Percentiles rank a stretch among this genome's conserved stretches.
Evolutionary conservation across 1,140 invertebrate species (phyloP).

Genomic region (Paracyclopina nana): DNA sequence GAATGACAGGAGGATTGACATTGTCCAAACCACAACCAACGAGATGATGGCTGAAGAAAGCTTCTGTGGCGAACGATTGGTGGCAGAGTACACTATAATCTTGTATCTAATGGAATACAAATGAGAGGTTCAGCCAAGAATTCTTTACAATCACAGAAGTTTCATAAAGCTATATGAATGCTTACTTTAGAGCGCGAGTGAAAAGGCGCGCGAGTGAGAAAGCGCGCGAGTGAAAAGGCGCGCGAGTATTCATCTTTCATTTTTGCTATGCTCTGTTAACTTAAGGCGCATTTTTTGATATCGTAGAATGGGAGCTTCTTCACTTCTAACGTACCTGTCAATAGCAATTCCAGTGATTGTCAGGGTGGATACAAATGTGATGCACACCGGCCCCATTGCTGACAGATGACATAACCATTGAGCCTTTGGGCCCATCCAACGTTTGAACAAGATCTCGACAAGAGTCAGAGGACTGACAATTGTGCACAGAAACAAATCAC

Average conservation of each 20-base stretch:
- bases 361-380: not conserved
- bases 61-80: not conserved
- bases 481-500: not conserved
- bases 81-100: not conserved
- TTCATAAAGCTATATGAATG: too few relatives aligned
- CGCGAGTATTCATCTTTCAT: too few relatives aligned
- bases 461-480: not conserved
- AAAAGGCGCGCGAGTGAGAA: too few relatives aligned
- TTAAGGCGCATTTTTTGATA: too few relatives aligned
- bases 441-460: not conserved
- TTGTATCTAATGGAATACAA: too few relatives aligned
- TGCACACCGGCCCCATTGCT: not conserved
- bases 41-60: not conserved
- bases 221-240: too few relatives aligned
- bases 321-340: not conserved
- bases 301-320: too few relatives aligned
- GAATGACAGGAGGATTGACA: not conserved
- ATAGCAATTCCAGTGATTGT: constrained; percentile 1
- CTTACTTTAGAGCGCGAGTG: too few relatives aligned
- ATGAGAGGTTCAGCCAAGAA: too few relatives aligned
- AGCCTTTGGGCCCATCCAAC: not conserved
- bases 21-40: not conserved
- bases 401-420: not conserved
- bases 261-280: too few relatives aligned
- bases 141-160: too few relatives aligned